These are phyloP conservation scores for Boulengeromyrus knoepffleri DNA, from an alignment of 2,113 vertebrate species.

Conservation along the genomic window DNA sequence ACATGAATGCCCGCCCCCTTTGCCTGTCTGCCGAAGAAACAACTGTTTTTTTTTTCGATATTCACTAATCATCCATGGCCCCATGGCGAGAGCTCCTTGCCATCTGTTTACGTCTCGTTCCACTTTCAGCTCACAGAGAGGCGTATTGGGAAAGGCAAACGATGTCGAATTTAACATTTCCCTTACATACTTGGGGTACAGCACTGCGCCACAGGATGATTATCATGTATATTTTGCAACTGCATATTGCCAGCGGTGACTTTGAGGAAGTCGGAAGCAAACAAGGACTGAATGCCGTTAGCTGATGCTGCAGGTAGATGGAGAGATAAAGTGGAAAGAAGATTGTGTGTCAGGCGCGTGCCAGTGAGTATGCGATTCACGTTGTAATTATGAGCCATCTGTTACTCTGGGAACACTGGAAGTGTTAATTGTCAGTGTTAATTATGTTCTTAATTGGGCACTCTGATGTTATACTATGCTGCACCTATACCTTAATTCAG, in stretches of 20 bases:
- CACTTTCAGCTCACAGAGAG: constrained; percentile 37
- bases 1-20: constrained; percentile 27
- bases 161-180: background rate
- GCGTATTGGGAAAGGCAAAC: constrained; percentile 32
- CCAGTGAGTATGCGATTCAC: background rate
- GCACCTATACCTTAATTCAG: background rate
- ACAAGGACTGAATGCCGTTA: background rate
- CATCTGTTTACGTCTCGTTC: constrained; percentile 44
- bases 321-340: background rate
- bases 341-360: background rate
- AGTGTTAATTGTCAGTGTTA: constrained; percentile 1
- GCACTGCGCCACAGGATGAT: background rate
- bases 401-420: background rate
- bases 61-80: constrained; percentile 47
- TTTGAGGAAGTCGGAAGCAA: background rate
- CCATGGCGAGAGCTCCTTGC: constrained; percentile 40
- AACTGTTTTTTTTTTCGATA: constrained; percentile 48
- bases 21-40: constrained; percentile 27
- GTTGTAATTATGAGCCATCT: background rate
- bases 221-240: background rate
- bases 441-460: background rate
- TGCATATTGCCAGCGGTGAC: background rate
- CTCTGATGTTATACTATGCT: background rate
- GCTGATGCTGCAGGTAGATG: background rate
- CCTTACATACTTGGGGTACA: background rate